Base-by-base conservation (phyloP, 2,888 invertebrate species). In the Scaptomyza polygonia region DNA sequence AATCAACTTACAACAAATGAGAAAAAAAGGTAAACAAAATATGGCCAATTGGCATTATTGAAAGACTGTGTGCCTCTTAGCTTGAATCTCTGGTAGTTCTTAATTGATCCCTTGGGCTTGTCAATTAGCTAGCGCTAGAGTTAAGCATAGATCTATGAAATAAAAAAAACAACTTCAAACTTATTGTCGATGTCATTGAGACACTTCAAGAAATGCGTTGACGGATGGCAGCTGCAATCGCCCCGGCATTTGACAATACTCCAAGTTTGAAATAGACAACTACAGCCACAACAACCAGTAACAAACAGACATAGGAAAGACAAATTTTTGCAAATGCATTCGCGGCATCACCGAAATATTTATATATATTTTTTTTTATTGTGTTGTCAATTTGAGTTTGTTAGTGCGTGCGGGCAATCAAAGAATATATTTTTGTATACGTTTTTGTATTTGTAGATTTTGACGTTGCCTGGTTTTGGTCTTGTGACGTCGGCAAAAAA, bases 71-170 rank as follows among this genome's bases (percentile, higher is more conserved):
- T 5, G 9, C 6, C 8, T 29, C 52, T 76, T 62, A 63, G 45
- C 67, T 51, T 16, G 39, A 70, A 52, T 45, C 34, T 18, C 29
- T 49, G 55, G 30, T 79, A 52, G 56, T 42, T 48, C 56, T 74
- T 82, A 82, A 82, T 82, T 82, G 86, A 77, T 85, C 81, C 81
- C 83, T 77, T 68, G 78, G 83, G 81, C 77, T 65, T 79, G 72
- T 63, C 85, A 81, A 81, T 82, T 81, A 85, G 80, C 77, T 68
- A 9, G 8, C 9, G 72, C 47, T 49, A 40, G 40, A 36, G 30
- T 30, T 21, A 12, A 44, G 27, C 27, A 32, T 16, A 21, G 55
- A 40, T 47, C 18, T n/a, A n/a, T n/a, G n/a, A n/a, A 32, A 18
- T 14, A 18, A 32, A n/a, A 32, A n/a, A 64, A 21, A 36, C 9